A percentile compares a stretch with the other conserved stretches of the same genome.
These are phyloP conservation scores for Heliconius nattereri DNA, from an alignment of 1,140 invertebrate species.

Conservation along the genomic window DNA sequence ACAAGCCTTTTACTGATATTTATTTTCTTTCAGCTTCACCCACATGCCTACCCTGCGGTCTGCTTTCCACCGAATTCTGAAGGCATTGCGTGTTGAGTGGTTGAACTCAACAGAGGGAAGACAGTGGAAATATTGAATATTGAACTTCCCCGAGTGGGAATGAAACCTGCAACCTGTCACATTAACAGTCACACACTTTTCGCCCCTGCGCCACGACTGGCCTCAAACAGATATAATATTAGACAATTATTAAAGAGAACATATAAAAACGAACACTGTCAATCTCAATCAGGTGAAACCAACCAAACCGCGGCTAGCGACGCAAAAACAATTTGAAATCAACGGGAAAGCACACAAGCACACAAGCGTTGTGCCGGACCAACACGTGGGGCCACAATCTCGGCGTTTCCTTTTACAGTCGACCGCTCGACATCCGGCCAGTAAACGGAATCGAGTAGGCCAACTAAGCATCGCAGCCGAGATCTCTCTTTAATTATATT, in stretches of 20 bases:
- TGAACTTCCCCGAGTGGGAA: too few species aligned
- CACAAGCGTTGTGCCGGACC: slow-evolving; percentile 45
- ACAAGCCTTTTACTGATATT: neutral
- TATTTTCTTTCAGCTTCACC: too few species aligned
- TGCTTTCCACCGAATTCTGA: too few species aligned
- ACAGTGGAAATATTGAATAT: too few species aligned
- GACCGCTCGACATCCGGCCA: slow-evolving; percentile 65
- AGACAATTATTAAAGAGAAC: neutral
- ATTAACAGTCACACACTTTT: too few species aligned
- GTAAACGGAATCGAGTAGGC: slow-evolving; percentile 57
- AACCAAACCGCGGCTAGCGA: slow-evolving; percentile 17
- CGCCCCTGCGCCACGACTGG: too few species aligned
- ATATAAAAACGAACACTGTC: slow-evolving; percentile 26
- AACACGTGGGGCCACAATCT: slow-evolving; percentile 64
- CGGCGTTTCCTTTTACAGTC: slow-evolving; percentile 65
- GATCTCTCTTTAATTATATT: slow-evolving; percentile 81
- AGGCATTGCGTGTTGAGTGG: too few species aligned
- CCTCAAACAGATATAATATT: neutral
- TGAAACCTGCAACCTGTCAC: too few species aligned
- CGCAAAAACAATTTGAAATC: slow-evolving; percentile 40
- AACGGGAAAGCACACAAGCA: slow-evolving; percentile 46
- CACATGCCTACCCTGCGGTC: too few species aligned
- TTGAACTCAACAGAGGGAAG: too few species aligned
- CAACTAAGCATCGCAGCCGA: slow-evolving; percentile 53
- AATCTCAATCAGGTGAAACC: slow-evolving; percentile 15